Evolutionary conservation across 1,140 invertebrate species (phyloP), one percentile per base, ranked within the genome.

Genomic region (Mesaphorura yosii): DNA sequence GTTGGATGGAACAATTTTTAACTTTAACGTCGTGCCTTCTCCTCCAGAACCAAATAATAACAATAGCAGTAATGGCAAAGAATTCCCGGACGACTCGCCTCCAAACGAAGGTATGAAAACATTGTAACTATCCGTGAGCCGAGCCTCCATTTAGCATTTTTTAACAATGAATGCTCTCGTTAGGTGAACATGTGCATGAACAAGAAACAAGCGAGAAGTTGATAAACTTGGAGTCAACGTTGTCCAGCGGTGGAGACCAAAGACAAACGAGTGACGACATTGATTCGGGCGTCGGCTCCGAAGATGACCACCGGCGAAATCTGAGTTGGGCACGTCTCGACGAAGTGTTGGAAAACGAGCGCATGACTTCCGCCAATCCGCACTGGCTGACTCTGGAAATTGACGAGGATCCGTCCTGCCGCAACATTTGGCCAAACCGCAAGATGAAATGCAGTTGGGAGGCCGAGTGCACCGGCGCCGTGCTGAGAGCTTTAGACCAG

Each of bases 1-100:
- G 91, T 72, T 98, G n/a, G 48, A 55, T 31, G 39, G 41, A 15
- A 45, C 37, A 34, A 40, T n/a, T n/a, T n/a, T n/a, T n/a, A n/a
- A n/a, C n/a, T 26, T 28, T 37, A 37, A 31, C 26, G 50, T 42
- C 23, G 42, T 3, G 22, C 53, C 14, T 22, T 37, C n/a, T 19
- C 47, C 7, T 39, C 52, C 19, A 48, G 48, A n/a, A n/a, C n/a
- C n/a, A n/a, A n/a, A n/a, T n/a, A n/a, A n/a, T n/a, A n/a, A n/a
- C n/a, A n/a, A n/a, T n/a, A n/a, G n/a, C n/a, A n/a, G n/a, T n/a
- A n/a, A n/a, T n/a, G n/a, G n/a, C n/a, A n/a, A n/a, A n/a, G n/a
- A n/a, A n/a, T n/a, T n/a, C n/a, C n/a, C n/a, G n/a, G n/a, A n/a
- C n/a, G n/a, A n/a, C n/a, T n/a, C n/a, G n/a, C n/a, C n/a, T n/a